A percentile compares a stretch with the other conserved stretches of the same genome.
Conservation (phyloP, 1,140 invertebrate genomes). For the Papilio polytes region DNA sequence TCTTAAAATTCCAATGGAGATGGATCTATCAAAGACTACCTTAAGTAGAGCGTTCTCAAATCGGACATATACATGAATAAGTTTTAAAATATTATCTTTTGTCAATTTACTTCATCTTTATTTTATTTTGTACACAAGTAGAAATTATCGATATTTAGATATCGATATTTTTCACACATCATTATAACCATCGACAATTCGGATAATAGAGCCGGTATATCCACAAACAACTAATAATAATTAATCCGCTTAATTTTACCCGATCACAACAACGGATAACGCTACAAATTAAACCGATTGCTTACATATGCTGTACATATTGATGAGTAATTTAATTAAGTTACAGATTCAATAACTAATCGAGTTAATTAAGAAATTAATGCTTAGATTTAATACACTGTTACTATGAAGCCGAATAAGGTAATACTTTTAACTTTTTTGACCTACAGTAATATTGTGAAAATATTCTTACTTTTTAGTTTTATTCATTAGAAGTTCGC, state of each 20-base stretch:
- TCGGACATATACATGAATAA: neutral
- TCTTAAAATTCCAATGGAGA: too few relatives aligned
- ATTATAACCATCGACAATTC: constrained; percentile 7
- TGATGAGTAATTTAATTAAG: constrained; percentile 10
- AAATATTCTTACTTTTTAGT: neutral
- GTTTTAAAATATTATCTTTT: neutral
- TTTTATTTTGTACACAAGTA: neutral
- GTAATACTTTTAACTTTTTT: too few relatives aligned
- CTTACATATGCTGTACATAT: constrained; percentile 26
- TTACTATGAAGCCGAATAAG: too few relatives aligned
- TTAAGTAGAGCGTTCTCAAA: neutral
- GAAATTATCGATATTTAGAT: neutral
- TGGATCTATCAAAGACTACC: too few relatives aligned
- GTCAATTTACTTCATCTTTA: neutral
- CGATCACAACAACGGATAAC: constrained; percentile 20
- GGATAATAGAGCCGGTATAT: constrained; percentile 1
- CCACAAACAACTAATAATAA: constrained; percentile 15
- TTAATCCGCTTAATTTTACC: constrained; percentile 22
- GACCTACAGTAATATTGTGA: too few relatives aligned
- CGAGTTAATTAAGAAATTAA: neutral
- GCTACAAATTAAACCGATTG: constrained; percentile 18
- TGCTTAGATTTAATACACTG: too few relatives aligned
- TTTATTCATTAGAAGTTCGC: too few relatives aligned
- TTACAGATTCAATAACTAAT: neutral
- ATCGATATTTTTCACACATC: neutral